phyloP scores from a whole-genome alignment of 2,888 invertebrate genomes.

The Exocentrus adspersus region DNA sequence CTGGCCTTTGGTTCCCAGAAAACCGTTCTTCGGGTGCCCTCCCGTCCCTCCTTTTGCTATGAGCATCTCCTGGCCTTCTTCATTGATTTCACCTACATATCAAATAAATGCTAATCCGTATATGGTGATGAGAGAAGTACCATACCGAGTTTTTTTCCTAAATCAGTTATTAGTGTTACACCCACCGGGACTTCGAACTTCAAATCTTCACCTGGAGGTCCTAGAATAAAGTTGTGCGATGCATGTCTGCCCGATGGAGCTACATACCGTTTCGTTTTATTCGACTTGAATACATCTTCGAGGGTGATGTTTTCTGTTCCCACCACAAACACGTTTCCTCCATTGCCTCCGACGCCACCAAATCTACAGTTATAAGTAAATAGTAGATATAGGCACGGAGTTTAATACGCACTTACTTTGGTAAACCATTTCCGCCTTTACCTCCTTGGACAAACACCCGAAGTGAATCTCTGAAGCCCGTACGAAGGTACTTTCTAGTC shows the following conservation, averaged over 20 bases:
- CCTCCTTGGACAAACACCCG: conserved; percentile 85
- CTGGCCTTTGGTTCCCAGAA: conserved; percentile 81
- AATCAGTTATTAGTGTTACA: conserved; percentile 76
- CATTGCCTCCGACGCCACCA: conserved; percentile 91
- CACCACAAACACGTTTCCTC: conserved; percentile 83
- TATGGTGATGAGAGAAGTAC: too few species aligned
- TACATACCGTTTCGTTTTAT: conserved; percentile 69
- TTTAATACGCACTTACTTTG: conserved; percentile 62
- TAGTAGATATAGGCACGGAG: conserved; percentile 4
- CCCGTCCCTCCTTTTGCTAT: conserved; percentile 87
- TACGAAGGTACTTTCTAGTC: conserved; percentile 65
- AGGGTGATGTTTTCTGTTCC: conserved; percentile 73
- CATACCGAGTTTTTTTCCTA: conserved; percentile 72
- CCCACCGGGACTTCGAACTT: conserved; percentile 85
- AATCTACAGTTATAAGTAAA: conserved; percentile 71
- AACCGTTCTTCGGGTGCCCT: conserved; percentile 81
- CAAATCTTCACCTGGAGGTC: conserved; percentile 76
- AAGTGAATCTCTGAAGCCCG: conserved; percentile 81
- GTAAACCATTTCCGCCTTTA: conserved; percentile 79
- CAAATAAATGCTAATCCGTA: too few species aligned
- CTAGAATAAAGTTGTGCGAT: conserved; percentile 77
- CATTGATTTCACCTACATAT: conserved; percentile 77
- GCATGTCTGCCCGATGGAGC: conserved; percentile 83
- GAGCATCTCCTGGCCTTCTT: conserved; percentile 72
- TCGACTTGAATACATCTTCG: conserved; percentile 65